Evolutionary conservation across 92 coral and sea anemone species (phyloP).

Genomic region (Actinernus sp.): DNA sequence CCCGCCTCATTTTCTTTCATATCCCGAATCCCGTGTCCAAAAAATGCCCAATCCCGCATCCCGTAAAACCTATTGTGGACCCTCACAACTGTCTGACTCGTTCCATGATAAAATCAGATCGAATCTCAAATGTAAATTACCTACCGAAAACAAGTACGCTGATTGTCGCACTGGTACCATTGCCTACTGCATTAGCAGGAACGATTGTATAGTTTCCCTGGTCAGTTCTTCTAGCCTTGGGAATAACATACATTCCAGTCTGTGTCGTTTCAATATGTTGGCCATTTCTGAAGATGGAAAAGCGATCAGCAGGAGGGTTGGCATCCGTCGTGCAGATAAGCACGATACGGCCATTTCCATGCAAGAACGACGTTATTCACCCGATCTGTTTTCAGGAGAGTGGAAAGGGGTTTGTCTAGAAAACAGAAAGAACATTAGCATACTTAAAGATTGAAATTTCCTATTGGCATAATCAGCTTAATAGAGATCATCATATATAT

Average conservation of each 20-base stretch:
- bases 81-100: no score
- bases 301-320: slow-evolving; percentile 69
- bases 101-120: no score
- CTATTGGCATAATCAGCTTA: no score
- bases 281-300: slow-evolving; percentile 56
- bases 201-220: slow-evolving; percentile 63
- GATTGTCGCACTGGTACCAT: slow-evolving; percentile 42
- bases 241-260: slow-evolving; percentile 43
- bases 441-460: no score
- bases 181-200: slow-evolving; percentile 60
- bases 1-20: no score
- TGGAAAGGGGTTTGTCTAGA: slow-evolving; percentile 68
- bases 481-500: no score
- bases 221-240: slow-evolving; percentile 54
- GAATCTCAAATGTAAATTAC: no score
- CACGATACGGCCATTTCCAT: slow-evolving; percentile 69
- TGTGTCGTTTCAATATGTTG: slow-evolving; percentile 27
- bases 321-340: slow-evolving; percentile 70
- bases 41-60: no score
- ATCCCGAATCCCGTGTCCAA: no score
- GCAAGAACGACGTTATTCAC: slow-evolving; percentile 45
- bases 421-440: neutral
- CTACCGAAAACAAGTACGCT: slow-evolving; percentile 55
- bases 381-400: slow-evolving; percentile 45
- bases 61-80: no score